These are phyloP conservation scores for Palythoa heliodiscus DNA, from an alignment of 92 coral and sea anemone species.

Conservation along the genomic window DNA sequence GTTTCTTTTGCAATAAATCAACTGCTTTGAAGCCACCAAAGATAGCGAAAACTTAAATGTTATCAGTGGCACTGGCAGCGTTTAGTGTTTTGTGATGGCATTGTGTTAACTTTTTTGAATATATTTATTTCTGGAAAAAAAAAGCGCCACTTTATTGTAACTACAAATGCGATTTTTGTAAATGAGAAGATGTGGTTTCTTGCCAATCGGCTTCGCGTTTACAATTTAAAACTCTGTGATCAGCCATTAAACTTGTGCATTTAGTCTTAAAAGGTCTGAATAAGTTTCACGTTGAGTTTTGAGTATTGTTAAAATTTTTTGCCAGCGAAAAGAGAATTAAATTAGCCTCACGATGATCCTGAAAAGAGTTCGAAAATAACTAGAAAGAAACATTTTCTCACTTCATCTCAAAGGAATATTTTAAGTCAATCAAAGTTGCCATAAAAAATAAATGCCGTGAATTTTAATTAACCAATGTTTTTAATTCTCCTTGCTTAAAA, in stretches of 20 bases:
- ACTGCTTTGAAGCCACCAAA: constrained; percentile 29
- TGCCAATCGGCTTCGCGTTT: not conserved
- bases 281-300: not conserved
- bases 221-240: constrained; percentile 14
- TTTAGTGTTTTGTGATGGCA: constrained; percentile 5
- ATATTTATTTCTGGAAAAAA: not conserved
- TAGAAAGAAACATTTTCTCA: not conserved
- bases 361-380: not conserved
- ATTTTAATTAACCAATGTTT: constrained; percentile 28
- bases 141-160: not conserved
- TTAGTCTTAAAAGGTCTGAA: not conserved
- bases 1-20: constrained; percentile 34
- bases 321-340: not conserved
- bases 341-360: not conserved
- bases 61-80: not conserved
- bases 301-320: not conserved
- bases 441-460: constrained; percentile 36
- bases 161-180: not conserved
- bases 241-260: constrained; percentile 9
- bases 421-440: constrained; percentile 10
- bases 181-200: constrained; percentile 20
- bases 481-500: constrained; percentile 18
- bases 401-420: constrained; percentile 13
- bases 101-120: not conserved
- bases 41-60: not conserved